Evolutionary conservation across 1,140 invertebrate genomes (phyloP).

Genomic region (Bathynomus jamesi): DNA sequence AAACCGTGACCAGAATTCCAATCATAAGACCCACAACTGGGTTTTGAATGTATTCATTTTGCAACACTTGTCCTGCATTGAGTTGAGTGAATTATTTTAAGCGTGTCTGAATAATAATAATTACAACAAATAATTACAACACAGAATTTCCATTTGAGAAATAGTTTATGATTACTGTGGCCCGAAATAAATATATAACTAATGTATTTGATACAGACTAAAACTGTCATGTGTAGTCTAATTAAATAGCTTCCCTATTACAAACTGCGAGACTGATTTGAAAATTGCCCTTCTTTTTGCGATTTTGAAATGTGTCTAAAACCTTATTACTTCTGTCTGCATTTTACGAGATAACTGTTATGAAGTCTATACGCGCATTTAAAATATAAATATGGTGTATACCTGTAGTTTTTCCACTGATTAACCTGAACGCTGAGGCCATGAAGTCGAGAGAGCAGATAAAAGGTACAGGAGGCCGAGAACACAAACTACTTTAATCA

Average conservation of each 20-base stretch:
- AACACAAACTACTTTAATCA: constrained; percentile 15
- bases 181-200: background rate
- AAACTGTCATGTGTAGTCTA: background rate
- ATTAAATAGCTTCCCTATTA: background rate
- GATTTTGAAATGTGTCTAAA: background rate
- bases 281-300: background rate
- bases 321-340: background rate
- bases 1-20: constrained; percentile 51
- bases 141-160: background rate
- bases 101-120: background rate
- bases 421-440: constrained; percentile 50
- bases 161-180: background rate
- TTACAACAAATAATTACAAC: background rate
- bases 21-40: constrained; percentile 52
- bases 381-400: constrained; percentile 2
- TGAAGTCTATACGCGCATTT: background rate
- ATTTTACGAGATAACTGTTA: background rate
- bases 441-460: constrained; percentile 54
- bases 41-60: constrained; percentile 49
- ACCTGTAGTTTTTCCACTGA: constrained; percentile 47
- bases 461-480: constrained; percentile 48
- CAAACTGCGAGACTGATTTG: background rate
- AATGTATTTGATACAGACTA: background rate
- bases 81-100: background rate
- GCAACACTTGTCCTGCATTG: constrained; percentile 43